A percentile compares a stretch with the other conserved stretches of the same genome.
These are phyloP conservation scores for Idaea straminata DNA, from an alignment of 2,888 invertebrate genomes.

Conservation along the genomic window DNA sequence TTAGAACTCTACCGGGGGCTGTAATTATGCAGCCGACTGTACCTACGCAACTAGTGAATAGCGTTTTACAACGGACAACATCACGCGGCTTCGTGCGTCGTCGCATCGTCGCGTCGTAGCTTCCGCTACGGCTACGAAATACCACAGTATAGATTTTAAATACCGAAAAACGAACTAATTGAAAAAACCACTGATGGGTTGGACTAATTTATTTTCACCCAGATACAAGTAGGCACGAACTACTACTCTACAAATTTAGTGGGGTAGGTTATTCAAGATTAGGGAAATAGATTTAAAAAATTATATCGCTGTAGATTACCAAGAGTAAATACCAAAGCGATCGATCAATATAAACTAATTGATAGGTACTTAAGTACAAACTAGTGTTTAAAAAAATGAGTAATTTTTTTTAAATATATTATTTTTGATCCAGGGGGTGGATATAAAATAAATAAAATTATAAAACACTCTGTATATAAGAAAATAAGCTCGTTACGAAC, in stretches of 20 bases:
- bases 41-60: not conserved
- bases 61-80: not conserved
- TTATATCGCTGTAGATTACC: not conserved
- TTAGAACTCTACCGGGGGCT: too few relatives aligned
- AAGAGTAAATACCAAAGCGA: not conserved
- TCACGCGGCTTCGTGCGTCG: not conserved
- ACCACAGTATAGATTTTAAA: too few relatives aligned
- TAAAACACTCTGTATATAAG: conserved; percentile 33
- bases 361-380: conserved; percentile 3
- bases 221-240: too few relatives aligned
- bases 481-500: conserved; percentile 29
- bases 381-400: too few relatives aligned
- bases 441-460: not conserved
- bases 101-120: not conserved
- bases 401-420: too few relatives aligned
- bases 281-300: not conserved
- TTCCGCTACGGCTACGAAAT: not conserved
- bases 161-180: not conserved
- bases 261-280: not conserved
- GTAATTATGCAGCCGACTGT: too few relatives aligned
- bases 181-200: not conserved
- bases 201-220: too few relatives aligned
- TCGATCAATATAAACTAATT: not conserved
- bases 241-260: too few relatives aligned
- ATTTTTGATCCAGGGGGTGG: too few relatives aligned